Base-by-base conservation (phyloP, 2,797 vertebrate species). In the Intellagama lesueurii region DNA sequence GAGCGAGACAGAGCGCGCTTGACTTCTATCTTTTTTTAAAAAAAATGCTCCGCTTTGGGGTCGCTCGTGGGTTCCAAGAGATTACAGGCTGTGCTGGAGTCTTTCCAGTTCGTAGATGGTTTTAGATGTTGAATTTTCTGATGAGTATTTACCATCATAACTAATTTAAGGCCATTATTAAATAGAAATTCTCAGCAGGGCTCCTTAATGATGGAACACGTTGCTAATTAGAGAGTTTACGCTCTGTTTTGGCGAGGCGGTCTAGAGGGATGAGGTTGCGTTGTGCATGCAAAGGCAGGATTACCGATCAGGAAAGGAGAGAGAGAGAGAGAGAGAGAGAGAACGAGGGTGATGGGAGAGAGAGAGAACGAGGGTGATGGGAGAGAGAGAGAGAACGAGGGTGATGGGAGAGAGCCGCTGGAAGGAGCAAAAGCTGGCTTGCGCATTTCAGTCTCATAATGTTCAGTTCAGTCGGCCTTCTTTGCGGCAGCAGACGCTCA, bases 81-180 rank as follows among this genome's bases (percentile, higher is more conserved):
- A 96, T 95, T 96, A 95, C 94, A 93, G 94, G 91, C 94, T 87
- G 90, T 14, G 91, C 96, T 97, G 97, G 96, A 97, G 94, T 93
- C 88, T 90, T 96, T 97, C 97, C 97, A 97, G 96, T 90, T 92
- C 87, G 87, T 89, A 95, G 91, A 91, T 92, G 94, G 95, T 94
- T 97, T 96, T 95, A 91, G 94, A 96, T 95, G 96, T 96, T 95
- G 96, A 94, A 93, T 96, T 97, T 96, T 93, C 95, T 96, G 95
- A 96, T 92, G 95, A 96, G 94, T 97, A 96, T 97, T 97, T 97
- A 96, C 95, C 96, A 93, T 97, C 96, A 95, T 96, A 96, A 97
- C 97, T 97, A 96, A 97, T 97, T 97, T 96, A 95, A 91, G 88
- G 96, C 94, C 94, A 96, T 96, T 96, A 97, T 97, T 96, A 95